Evolutionary conservation across 2,888 invertebrate genomes (phyloP).

Genomic region (Mechanitis mazaeus): DNA sequence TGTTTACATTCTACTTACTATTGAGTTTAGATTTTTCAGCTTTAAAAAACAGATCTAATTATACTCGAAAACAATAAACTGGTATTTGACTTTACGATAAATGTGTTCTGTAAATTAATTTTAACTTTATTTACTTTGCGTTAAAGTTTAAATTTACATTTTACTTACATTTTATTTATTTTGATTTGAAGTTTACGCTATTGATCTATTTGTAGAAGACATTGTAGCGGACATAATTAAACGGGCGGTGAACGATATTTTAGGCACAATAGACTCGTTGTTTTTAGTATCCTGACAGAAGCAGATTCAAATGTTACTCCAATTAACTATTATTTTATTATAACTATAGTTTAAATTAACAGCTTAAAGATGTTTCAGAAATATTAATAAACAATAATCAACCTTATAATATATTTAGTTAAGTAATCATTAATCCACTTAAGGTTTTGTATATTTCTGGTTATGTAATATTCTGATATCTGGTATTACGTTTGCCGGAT

Average conservation of each 20-base stretch:
- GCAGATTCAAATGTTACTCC: too few species aligned
- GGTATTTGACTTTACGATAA: not conserved
- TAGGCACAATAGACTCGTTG: conserved; percentile 4
- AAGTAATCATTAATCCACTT: too few species aligned
- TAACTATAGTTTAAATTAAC: too few species aligned
- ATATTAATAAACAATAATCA: too few species aligned
- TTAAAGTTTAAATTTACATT: conserved; percentile 17
- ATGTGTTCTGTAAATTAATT: not conserved
- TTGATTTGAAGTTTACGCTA: conserved; percentile 29
- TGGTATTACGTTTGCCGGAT: not conserved
- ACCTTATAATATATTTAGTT: too few species aligned
- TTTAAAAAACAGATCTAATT: not conserved
- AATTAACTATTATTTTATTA: too few species aligned
- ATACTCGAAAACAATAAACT: not conserved
- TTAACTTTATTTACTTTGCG: not conserved
- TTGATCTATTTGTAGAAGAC: conserved; percentile 37
- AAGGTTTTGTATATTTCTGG: too few species aligned
- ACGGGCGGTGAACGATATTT: conserved; percentile 28
- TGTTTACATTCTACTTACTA: not conserved
- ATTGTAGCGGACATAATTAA: conserved; percentile 32
- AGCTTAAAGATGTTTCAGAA: too few species aligned
- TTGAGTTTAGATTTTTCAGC: not conserved
- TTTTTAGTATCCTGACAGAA: conserved; percentile 1
- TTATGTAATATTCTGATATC: too few species aligned
- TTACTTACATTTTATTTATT: conserved; percentile 20